A percentile compares a stretch with the other conserved stretches of the same genome.
These are phyloP conservation scores for Sturnira hondurensis DNA, from an alignment of 2,113 vertebrate genomes.

Conservation along the genomic window DNA sequence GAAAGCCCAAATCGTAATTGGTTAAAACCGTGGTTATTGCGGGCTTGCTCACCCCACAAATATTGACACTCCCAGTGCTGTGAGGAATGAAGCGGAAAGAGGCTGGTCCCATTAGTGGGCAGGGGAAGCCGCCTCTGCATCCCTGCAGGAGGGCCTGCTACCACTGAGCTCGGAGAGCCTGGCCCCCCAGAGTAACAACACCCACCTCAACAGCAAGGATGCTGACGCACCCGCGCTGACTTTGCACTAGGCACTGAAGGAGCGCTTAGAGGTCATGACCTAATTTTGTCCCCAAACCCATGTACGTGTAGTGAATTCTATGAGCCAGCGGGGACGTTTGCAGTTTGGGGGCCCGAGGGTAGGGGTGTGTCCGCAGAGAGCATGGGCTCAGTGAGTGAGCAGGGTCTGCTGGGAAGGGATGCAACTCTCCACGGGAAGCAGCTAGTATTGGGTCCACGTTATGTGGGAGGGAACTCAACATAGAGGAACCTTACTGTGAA, in stretches of 20 bases:
- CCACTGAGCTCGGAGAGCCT: accelerated
- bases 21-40: not conserved
- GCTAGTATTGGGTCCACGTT: accelerated
- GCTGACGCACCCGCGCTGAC: accelerated
- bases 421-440: accelerated
- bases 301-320: not conserved
- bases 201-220: accelerated
- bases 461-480: accelerated
- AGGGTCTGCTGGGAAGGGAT: accelerated
- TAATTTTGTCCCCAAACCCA: not conserved
- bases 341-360: too few relatives aligned
- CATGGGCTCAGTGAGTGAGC: accelerated
- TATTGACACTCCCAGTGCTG: not conserved
- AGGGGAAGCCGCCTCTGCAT: too few relatives aligned
- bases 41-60: not conserved
- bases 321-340: accelerated
- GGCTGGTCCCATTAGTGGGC: not conserved
- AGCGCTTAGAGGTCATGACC: not conserved
- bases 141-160: not conserved
- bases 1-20: constrained; percentile 22
- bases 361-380: accelerated
- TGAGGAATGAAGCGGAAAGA: not conserved
- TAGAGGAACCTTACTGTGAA: not conserved
- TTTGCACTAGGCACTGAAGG: too few relatives aligned
- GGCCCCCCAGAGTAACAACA: accelerated